Evolutionary conservation across 2,113 vertebrate species (phyloP), one percentile per base, ranked within the genome.

Genomic region (Chroicocephalus ridibundus): DNA sequence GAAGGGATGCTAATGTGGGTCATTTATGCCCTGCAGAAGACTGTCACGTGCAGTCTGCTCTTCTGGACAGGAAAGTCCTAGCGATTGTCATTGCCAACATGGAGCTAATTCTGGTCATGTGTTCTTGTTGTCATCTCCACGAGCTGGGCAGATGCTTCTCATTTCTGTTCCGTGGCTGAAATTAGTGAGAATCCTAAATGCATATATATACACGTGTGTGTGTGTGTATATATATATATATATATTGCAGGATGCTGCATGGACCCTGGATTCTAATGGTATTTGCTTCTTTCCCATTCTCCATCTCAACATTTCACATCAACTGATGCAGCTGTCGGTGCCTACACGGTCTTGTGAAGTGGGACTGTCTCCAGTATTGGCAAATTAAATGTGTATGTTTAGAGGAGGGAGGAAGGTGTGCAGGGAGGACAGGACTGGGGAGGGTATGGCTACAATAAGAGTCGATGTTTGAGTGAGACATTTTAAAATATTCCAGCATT

Each of bases 11-110:
- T n/a, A 25, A 38, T 6, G 5, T 82, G 44, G 32, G 51, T 93
- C 71, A 66, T 47, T 76, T 74, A 40, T 36, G 21, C 51, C 62
- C 22, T 80, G 58, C 86, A 89, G 74, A 79, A 70, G 25, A 42
- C 36, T 82, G 52, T 80, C 88, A 82, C 7, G 22, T 80, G 65
- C 80, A 88, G 62, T 66, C 78, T 82, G 49, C 31, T 89, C 34
- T 86, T 60, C 29, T 70, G 58, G 42, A 72, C 54, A n/a, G 58
- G 27, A 80, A 90, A 61, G 78, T 85, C 65, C 58, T 80, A 49
- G 66, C 0, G 0, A 31, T 49, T 0, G 0, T 81, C 80, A 49
- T 54, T 87, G 93, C 81, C 75, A 82, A 1, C 0, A 0, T 83
- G 62, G 75, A 95, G 55, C 79, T 95, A 77, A 90, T 95, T 94